phyloP scores from a whole-genome alignment of 2,888 invertebrate species.

The Phasia obesa region DNA sequence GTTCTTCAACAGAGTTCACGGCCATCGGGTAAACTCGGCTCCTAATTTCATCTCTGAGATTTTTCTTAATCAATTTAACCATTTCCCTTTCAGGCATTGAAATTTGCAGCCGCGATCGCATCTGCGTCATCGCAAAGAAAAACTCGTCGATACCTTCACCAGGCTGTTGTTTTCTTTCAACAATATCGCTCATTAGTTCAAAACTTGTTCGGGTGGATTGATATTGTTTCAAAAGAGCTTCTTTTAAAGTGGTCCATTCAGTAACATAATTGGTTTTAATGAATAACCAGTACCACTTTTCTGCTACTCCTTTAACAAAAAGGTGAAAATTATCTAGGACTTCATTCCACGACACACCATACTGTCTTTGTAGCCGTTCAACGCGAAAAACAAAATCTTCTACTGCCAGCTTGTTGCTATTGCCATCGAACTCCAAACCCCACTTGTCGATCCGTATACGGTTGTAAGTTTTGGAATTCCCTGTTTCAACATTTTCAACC shows the following conservation, averaged over 20 bases:
- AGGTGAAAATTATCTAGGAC: constrained; percentile 31
- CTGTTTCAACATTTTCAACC: not conserved
- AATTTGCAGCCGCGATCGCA: not conserved
- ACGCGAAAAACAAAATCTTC: constrained; percentile 16
- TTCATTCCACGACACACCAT: constrained; percentile 13
- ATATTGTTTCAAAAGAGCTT: not conserved
- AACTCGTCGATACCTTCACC: not conserved
- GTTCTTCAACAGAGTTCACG: not conserved
- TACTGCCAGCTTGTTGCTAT: not conserved
- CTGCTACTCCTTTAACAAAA: constrained; percentile 1
- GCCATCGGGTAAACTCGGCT: not conserved
- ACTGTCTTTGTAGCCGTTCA: constrained; percentile 8
- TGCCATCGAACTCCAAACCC: constrained; percentile 6
- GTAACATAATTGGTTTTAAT: not conserved
- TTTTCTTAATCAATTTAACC: not conserved
- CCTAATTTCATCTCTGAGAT: not conserved
- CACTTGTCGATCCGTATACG: not conserved
- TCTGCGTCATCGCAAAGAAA: not conserved
- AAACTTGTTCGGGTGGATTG: not conserved
- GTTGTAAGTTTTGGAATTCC: not conserved
- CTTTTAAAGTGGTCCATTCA: constrained; percentile 11
- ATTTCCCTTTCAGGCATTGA: not conserved
- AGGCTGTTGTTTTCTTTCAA: constrained; percentile 21
- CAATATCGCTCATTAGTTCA: not conserved
- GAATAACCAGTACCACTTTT: constrained; percentile 19